Base-by-base conservation (phyloP, 2,888 invertebrate species). In the Tinea semifulvella region DNA sequence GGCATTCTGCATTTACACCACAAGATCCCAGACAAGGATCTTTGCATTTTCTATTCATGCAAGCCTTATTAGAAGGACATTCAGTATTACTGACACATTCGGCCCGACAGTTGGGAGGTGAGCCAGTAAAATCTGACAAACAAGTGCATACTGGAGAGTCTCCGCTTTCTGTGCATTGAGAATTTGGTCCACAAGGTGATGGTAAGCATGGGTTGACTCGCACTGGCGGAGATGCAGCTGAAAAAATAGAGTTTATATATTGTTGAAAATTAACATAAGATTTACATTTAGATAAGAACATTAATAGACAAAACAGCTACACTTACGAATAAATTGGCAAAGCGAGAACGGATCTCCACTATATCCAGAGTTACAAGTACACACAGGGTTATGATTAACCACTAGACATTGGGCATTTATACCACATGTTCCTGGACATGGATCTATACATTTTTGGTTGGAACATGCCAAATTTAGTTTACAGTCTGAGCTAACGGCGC, bases 401-500 rank as follows among this genome's bases (percentile, higher is more conserved):
- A 88, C 87, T 46, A 74, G 64, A 50, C 86, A 86, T 45, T 81
- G 68, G 10, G 86, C 83, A 50, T 76, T 75, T 43, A 82, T 72
- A 18, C 90, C 91, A 63, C 92, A 88, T 28, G 88, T 87, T 52
- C 90, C 88, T 13, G 85, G 84, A 55, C 91, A 92, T 16, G 92
- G 91, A 61, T 92, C 88, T 36, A 81, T 73, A 60, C 92, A 92
- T 68, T 89, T 90, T 56, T 88, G 88, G 53, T 86, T 86, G 7
- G 90, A 84, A 62, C 94, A 94, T 42, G 92, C 89, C 54, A 76
- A 84, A 55, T 87, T 80, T 44, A 85, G 64, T 4, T 84, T 67
- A 60, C 92, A 92, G 50, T 92, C 92, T 1, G 87, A 85, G 63
- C 90, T 92, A 17, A 89, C 80, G 35, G 88, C 82, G 64, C 92